Percentiles rank a stretch among this genome's conserved stretches.
Conservation (phyloP, 1,140 invertebrate species). For the Cardiocondyla obscurior region DNA sequence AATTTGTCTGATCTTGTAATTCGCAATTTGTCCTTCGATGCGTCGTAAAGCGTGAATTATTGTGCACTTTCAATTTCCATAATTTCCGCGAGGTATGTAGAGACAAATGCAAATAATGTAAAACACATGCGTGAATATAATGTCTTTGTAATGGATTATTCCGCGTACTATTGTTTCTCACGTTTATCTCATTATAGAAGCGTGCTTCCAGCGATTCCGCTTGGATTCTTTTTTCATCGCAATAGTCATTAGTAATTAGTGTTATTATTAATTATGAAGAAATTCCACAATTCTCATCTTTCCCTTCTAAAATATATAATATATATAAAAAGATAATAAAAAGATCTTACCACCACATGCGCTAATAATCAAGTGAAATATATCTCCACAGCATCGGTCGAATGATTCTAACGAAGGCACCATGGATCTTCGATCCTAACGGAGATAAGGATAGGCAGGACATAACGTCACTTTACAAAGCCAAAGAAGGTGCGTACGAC, state of each 20-base stretch:
- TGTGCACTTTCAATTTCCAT: conserved; percentile 29
- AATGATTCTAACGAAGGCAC: conserved; percentile 90
- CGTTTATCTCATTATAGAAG: not conserved
- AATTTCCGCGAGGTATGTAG: conserved; percentile 7
- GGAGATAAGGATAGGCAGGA: conserved; percentile 89
- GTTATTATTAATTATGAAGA: not conserved
- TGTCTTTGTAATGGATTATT: not conserved
- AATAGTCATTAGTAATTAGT: not conserved
- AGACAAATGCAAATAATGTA: not conserved
- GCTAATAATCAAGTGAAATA: not conserved
- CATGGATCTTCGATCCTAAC: conserved; percentile 88
- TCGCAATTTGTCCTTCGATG: not conserved
- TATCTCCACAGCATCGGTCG: conserved; percentile 87
- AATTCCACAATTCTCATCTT: not conserved
- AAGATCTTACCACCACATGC: not conserved
- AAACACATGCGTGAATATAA: conserved; percentile 10
- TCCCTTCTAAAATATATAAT: not conserved
- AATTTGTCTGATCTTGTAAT: not conserved
- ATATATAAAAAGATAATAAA: no score
- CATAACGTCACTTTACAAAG: conserved; percentile 90
- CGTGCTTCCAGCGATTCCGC: not conserved
- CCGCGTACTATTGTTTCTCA: not conserved
- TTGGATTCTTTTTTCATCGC: not conserved
- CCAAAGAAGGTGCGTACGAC: conserved; percentile 87
- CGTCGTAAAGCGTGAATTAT: not conserved